Evolutionary conservation across 2,113 vertebrate genomes (phyloP).

Genomic region (Hyperopisus bebe): DNA sequence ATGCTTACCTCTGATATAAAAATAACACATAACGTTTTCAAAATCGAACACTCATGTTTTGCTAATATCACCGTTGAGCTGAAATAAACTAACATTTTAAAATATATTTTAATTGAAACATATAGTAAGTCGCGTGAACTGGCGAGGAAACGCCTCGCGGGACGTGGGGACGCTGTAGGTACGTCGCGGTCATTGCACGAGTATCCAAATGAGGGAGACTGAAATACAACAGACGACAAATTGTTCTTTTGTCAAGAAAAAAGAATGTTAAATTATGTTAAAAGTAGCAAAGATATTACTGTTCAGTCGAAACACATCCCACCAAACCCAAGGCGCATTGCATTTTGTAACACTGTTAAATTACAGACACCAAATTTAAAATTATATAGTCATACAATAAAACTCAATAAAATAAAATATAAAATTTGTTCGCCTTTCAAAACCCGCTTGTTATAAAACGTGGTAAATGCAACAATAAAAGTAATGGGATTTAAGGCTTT

Average conservation of each 20-base stretch:
- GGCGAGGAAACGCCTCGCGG: not conserved
- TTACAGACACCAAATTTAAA: not conserved
- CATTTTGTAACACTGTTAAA: not conserved
- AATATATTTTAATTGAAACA: not conserved
- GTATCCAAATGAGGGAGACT: not conserved
- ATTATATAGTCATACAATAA: constrained; percentile 27
- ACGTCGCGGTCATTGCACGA: not conserved
- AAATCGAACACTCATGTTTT: not conserved
- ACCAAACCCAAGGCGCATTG: not conserved
- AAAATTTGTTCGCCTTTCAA: constrained; percentile 38
- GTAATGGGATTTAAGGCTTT: constrained; percentile 70
- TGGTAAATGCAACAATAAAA: constrained; percentile 56
- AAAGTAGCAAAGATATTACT: not conserved
- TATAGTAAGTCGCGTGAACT: not conserved
- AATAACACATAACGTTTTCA: not conserved
- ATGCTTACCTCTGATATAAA: not conserved
- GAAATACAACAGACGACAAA: not conserved
- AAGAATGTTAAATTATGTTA: not conserved
- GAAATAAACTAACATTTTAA: not conserved
- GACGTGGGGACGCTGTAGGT: not conserved
- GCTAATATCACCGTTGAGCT: not conserved
- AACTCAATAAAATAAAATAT: constrained; percentile 30
- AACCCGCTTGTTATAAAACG: constrained; percentile 49
- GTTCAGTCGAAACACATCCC: not conserved
- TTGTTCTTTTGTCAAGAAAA: not conserved